Evolutionary conservation across 2,888 invertebrate genomes (phyloP).

Genomic region (Tachystola acroxantha): DNA sequence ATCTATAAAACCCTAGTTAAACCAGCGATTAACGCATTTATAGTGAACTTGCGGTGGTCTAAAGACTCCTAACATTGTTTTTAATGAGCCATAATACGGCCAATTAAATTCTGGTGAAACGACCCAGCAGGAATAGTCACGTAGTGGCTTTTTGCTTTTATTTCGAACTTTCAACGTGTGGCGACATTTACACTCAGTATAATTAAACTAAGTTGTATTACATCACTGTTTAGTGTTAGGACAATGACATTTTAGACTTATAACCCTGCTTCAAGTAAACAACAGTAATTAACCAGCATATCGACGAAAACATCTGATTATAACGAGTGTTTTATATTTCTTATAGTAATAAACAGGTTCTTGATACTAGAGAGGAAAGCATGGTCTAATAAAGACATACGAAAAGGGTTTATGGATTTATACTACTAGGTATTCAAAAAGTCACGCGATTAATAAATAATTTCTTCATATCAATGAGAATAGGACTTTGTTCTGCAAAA

Average conservation of each 20-base stretch:
- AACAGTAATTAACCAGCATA: slow-evolving; percentile 5
- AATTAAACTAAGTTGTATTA: slow-evolving; percentile 4
- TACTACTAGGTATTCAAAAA: too few species aligned
- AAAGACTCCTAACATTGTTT: slow-evolving; percentile 59
- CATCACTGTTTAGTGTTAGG: neutral
- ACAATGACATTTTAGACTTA: neutral
- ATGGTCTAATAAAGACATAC: too few species aligned
- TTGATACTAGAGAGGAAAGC: too few species aligned
- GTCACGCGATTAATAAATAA: too few species aligned
- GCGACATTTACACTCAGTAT: slow-evolving; percentile 8
- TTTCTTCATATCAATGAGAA: slow-evolving; percentile 1
- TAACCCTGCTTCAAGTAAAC: neutral
- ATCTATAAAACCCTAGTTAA: slow-evolving; percentile 55
- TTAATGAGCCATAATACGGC: slow-evolving; percentile 68
- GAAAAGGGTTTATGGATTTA: too few species aligned
- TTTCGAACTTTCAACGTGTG: slow-evolving; percentile 18
- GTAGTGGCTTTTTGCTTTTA: slow-evolving; percentile 27
- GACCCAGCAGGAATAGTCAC: slow-evolving; percentile 32
- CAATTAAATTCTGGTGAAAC: slow-evolving; percentile 61
- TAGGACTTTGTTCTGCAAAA: slow-evolving; percentile 5
- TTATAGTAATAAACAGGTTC: too few species aligned
- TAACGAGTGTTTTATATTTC: too few species aligned
- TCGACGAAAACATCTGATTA: too few species aligned
- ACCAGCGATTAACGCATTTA: slow-evolving; percentile 52
- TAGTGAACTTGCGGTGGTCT: slow-evolving; percentile 62